Percentiles rank a stretch among this genome's conserved stretches.
phyloP scores from a whole-genome alignment of 2,797 vertebrate genomes.

The Sebastes diaconus region DNA sequence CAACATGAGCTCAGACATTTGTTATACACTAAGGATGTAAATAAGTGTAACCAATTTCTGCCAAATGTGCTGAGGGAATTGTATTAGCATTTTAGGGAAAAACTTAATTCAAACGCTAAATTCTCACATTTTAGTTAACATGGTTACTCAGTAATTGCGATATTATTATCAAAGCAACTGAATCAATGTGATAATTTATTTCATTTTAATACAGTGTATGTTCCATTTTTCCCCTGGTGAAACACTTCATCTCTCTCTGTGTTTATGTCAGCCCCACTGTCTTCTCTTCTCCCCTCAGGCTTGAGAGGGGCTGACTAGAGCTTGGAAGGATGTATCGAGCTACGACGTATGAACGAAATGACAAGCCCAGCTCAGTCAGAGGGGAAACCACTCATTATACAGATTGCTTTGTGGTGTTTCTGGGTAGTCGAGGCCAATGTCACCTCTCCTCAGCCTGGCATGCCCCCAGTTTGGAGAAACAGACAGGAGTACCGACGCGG shows the following conservation, averaged over 20 bases:
- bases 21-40: conserved; percentile 39
- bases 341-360: conserved; percentile 60
- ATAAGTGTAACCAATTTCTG: conserved; percentile 52
- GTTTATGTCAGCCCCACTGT: conserved; percentile 58
- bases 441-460: conserved; percentile 66
- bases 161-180: conserved; percentile 38
- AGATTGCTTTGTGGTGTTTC: conserved; percentile 74
- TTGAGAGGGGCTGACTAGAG: conserved; percentile 29
- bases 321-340: conserved; percentile 61
- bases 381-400: conserved; percentile 79
- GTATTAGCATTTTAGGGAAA: conserved; percentile 43
- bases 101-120: conserved; percentile 9
- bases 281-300: conserved; percentile 51
- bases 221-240: conserved; percentile 31
- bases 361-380: conserved; percentile 68
- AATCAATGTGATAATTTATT: conserved; percentile 33
- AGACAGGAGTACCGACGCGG: no score
- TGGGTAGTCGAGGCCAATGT: conserved; percentile 69
- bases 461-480: no score
- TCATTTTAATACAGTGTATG: conserved; percentile 27
- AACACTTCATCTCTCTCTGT: conserved; percentile 39
- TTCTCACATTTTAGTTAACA: conserved; percentile 37
- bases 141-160: conserved; percentile 36
- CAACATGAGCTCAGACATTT: conserved; percentile 49
- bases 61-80: conserved; percentile 44